Base-by-base conservation (phyloP, 2,113 vertebrate genomes). In the Salvelinus sp. region DNA sequence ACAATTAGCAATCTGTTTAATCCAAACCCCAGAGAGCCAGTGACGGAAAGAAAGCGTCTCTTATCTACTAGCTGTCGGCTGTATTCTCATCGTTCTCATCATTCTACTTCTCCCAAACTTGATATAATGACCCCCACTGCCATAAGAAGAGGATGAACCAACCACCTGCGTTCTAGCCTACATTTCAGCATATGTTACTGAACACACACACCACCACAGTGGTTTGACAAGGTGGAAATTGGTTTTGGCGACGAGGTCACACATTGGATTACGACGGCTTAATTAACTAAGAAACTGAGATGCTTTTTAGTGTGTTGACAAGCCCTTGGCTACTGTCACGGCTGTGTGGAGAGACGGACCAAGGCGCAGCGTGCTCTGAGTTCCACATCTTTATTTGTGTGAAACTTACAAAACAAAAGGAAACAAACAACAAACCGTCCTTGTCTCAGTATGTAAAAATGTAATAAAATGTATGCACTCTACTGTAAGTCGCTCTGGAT, bases 1-100 rank as follows among this genome's bases (percentile, higher is more conserved):
- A 48, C 63, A 66, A 76, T 82, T 80, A 80, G 73, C 76, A 71
- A 64, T 71, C 75, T 80, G 69, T 14, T 73, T 44, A 44, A 44
- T 44, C 69, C 27, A 50, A 60, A 54, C 13, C 50, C 50, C 50
- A 54, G 50, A 54, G 12, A 25, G 16, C 22, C 33, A 23, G 54
- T 6, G 14, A 66, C 47, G 54, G 60, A 44, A 22, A 54, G 16
- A 54, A 54, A 54, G 16, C 33, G 9, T 38, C 6, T 47, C 44
- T 68, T 57, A 67, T 28, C 64, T 68, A 3, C 47, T 16, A 16
- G 48, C 3, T 27, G 38, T 72, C 25, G 16, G 25, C 38, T 28
- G 38, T 60, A 30, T 23, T 64, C 18, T 6, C 7, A 2, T 28
- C 27, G 9, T 48, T 44, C 38, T 44, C 38, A 44, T 44, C 38